Conservation (phyloP, 2,113 vertebrate species). For the Thunnus maccoyii region DNA sequence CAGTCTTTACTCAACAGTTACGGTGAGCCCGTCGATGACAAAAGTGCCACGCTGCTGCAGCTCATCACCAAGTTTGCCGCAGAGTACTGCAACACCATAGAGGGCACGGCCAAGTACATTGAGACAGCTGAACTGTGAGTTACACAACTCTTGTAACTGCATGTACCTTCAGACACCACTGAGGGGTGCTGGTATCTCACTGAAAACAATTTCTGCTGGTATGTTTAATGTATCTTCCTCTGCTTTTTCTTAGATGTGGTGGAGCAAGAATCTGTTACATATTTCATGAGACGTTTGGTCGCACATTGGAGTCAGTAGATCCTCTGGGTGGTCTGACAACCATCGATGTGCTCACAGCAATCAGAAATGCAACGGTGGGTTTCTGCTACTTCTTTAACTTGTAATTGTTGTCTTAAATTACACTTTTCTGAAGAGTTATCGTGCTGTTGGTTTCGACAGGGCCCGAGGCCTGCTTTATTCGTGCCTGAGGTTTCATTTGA, state of each 20-base stretch:
- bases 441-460: conserved; percentile 79
- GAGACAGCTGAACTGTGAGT: conserved; percentile 98
- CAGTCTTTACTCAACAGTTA: conserved; percentile 97
- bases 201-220: not conserved
- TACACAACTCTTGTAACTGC: conserved; percentile 6
- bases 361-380: conserved; percentile 98
- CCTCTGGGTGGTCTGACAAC: conserved; percentile 96
- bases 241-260: conserved; percentile 89
- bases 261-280: conserved; percentile 99
- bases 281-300: conserved; percentile 98
- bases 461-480: conserved; percentile 96
- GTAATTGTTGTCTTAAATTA: not conserved
- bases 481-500: conserved; percentile 98
- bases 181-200: conserved; percentile 5
- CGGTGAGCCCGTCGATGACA: conserved; percentile 96
- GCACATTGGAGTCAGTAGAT: conserved; percentile 97
- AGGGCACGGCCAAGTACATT: conserved; percentile 99
- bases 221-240: not conserved
- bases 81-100: conserved; percentile 98
- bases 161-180: conserved; percentile 13
- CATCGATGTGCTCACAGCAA: conserved; percentile 97
- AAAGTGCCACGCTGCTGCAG: conserved; percentile 95
- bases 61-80: conserved; percentile 99
- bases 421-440: not conserved
- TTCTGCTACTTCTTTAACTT: not conserved